These are phyloP conservation scores for Donacobius atricapilla DNA, from an alignment of 2,113 vertebrate species.

Conservation along the genomic window DNA sequence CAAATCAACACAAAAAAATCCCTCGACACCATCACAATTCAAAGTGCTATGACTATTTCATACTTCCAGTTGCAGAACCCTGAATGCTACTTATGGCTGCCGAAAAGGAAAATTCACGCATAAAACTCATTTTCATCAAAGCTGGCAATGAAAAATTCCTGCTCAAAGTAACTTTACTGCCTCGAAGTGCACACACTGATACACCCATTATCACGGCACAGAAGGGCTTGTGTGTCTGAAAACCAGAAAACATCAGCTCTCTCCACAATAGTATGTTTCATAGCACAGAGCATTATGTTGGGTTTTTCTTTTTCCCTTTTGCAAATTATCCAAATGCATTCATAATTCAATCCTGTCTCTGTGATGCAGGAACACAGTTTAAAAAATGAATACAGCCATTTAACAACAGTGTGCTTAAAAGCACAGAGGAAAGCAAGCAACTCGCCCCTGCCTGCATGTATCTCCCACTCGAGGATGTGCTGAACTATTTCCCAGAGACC, in stretches of 20 bases:
- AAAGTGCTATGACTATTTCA: slow-evolving; percentile 3
- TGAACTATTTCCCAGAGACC: background rate
- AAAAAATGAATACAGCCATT: background rate
- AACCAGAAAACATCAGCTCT: background rate
- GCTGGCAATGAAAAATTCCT: background rate
- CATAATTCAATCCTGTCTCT: background rate
- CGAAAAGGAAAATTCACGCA: slow-evolving; percentile 8
- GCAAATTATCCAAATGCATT: background rate
- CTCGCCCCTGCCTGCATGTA: background rate
- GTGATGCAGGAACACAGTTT: background rate
- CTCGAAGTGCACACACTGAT: background rate
- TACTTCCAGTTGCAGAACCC: slow-evolving; percentile 27
- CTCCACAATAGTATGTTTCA: background rate
- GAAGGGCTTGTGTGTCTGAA: background rate
- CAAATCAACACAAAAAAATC: slow-evolving; percentile 25
- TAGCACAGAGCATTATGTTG: background rate
- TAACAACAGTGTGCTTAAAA: background rate
- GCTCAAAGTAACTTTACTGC: slow-evolving; percentile 5
- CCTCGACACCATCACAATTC: background rate
- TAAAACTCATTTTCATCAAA: slow-evolving; percentile 10
- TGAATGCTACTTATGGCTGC: slow-evolving; percentile 31
- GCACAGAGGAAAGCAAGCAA: background rate
- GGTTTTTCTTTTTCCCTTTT: background rate
- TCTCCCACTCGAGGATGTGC: background rate
- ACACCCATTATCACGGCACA: background rate